phyloP scores from a whole-genome alignment of 2,797 vertebrate species.

The Botia kubotai region DNA sequence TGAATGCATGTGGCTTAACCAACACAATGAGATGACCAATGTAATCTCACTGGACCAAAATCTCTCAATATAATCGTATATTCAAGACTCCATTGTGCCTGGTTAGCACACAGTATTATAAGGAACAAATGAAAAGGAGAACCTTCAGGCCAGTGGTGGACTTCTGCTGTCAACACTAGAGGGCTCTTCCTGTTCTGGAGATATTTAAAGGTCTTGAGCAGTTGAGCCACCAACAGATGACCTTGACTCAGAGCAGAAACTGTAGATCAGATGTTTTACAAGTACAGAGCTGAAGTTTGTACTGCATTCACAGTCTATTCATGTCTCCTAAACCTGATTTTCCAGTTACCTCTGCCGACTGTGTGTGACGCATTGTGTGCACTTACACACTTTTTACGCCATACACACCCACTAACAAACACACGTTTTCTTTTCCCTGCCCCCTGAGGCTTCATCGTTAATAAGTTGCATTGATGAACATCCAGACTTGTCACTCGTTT shows the following conservation, averaged over 20 bases:
- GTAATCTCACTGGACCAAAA: background rate
- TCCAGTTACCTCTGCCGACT: conserved; percentile 51
- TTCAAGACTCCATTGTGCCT: background rate
- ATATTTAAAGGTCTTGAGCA: conserved; percentile 31
- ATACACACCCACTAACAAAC: background rate
- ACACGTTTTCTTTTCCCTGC: background rate
- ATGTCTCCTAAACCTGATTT: conserved; percentile 54
- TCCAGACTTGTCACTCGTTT: background rate
- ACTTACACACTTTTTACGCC: background rate
- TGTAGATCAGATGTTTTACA: conserved; percentile 33
- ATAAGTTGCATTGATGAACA: background rate
- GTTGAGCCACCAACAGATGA: conserved; percentile 50
- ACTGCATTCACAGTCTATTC: conserved; percentile 37
- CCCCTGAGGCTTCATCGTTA: background rate
- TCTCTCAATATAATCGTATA: background rate
- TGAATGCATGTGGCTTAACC: background rate
- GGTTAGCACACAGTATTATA: background rate
- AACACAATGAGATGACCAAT: background rate
- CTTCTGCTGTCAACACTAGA: conserved; percentile 55
- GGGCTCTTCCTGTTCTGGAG: conserved; percentile 30
- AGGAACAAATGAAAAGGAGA: background rate
- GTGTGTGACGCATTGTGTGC: conserved; percentile 36
- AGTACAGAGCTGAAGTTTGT: background rate
- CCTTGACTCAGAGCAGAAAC: conserved; percentile 54
- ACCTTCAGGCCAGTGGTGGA: background rate